A percentile compares a stretch with the other conserved stretches of the same genome.
phyloP scores from a whole-genome alignment of 2,888 invertebrate genomes.

The Epinotia brunnichana region DNA sequence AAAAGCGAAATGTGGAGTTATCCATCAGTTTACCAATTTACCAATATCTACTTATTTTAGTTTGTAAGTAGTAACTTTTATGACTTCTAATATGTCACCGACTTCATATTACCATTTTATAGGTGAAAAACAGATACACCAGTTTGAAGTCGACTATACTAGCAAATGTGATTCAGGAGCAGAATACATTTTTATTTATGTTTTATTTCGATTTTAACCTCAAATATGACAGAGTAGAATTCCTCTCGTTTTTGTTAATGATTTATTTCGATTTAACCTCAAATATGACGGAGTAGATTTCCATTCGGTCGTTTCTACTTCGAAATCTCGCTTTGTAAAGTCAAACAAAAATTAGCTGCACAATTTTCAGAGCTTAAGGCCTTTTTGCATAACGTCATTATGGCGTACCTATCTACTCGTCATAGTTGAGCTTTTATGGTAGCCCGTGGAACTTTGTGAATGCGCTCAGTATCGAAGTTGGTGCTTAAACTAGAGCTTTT shows the following conservation, averaged over 20 bases:
- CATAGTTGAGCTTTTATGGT: conserved; percentile 61
- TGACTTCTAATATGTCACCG: too few relatives aligned
- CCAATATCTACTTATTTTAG: too few relatives aligned
- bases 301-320: background rate
- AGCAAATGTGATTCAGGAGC: background rate
- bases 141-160: background rate
- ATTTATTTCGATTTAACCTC: too few relatives aligned
- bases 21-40: too few relatives aligned
- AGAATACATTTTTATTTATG: background rate
- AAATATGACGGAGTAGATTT: background rate
- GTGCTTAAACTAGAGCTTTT: conserved; percentile 52
- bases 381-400: conserved; percentile 61
- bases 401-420: conserved; percentile 40
- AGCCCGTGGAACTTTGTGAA: conserved; percentile 59
- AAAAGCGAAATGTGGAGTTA: too few relatives aligned
- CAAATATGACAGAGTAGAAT: too few relatives aligned
- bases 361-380: conserved; percentile 55
- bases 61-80: too few relatives aligned
- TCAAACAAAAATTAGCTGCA: conserved; percentile 34
- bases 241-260: background rate
- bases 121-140: too few relatives aligned
- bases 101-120: too few relatives aligned
- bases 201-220: too few relatives aligned
- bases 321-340: conserved; percentile 19
- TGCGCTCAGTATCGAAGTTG: conserved; percentile 54